Conservation (phyloP, 2,113 vertebrate genomes). For the Serinus canaria region DNA sequence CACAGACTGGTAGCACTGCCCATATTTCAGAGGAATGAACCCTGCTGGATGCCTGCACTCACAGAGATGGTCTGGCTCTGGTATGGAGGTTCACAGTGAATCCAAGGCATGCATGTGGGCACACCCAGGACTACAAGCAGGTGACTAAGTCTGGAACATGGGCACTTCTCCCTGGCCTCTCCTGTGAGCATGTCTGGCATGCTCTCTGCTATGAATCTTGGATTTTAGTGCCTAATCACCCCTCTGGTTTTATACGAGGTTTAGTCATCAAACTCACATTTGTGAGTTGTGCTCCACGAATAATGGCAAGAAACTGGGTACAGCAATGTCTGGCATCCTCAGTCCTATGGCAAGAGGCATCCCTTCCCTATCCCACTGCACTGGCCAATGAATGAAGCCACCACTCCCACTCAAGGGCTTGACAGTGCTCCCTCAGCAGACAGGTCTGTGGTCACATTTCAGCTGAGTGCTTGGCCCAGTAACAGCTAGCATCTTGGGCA, state of each 20-base stretch:
- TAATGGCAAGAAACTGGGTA: neutral
- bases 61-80: neutral
- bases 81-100: neutral
- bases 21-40: neutral
- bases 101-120: rapidly evolving
- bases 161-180: neutral
- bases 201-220: neutral
- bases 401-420: neutral
- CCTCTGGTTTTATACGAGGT: neutral
- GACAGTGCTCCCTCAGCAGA: neutral
- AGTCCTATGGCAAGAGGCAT: neutral
- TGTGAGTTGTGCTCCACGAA: neutral
- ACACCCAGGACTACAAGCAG: neutral
- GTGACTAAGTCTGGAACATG: neutral
- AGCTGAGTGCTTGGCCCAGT: neutral
- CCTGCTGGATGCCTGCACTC: neutral
- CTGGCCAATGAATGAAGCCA: neutral
- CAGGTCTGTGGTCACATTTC: neutral
- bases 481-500: neutral
- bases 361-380: neutral
- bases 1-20: neutral
- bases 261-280: neutral
- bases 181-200: neutral
- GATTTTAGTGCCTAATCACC: neutral
- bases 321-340: neutral